phyloP scores from a whole-genome alignment of 2,797 vertebrate species.

The Poecilia wingei region DNA sequence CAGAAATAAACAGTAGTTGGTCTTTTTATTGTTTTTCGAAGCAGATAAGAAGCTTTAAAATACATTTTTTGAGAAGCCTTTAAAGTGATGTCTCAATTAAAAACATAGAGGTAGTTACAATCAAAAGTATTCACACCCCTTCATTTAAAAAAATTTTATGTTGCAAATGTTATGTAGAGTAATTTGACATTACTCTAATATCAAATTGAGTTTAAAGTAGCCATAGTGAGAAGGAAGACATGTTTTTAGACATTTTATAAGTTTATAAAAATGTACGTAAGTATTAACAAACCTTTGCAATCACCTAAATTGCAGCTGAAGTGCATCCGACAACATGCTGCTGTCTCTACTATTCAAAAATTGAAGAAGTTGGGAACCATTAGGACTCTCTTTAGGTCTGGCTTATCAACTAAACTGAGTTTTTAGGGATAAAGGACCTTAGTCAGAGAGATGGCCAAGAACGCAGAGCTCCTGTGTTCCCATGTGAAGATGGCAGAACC shows the following conservation, averaged over 20 bases:
- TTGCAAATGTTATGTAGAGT: not conserved
- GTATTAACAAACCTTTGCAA: not conserved
- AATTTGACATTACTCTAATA: too few relatives aligned
- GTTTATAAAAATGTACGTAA: not conserved
- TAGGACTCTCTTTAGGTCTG: not conserved
- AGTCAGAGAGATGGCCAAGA: not conserved
- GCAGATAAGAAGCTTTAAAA: not conserved
- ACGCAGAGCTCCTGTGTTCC: not conserved
- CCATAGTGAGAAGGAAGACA: not conserved
- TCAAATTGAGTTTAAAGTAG: not conserved
- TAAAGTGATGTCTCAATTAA: not conserved
- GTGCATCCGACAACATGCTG: not conserved
- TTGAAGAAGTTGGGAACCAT: not conserved
- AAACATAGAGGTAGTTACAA: not conserved
- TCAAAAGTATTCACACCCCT: not conserved
- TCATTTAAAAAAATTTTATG: not conserved
- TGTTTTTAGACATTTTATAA: not conserved
- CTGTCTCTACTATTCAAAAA: too few relatives aligned
- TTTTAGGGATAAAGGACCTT: not conserved
- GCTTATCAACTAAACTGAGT: not conserved
- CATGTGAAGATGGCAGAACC: not conserved
- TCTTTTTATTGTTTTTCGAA: not conserved
- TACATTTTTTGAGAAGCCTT: not conserved
- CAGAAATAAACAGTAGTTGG: not conserved
- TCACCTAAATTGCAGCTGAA: not conserved